Base-by-base conservation (phyloP, 2,113 vertebrate genomes). In the Pollimyrus isidori region DNA sequence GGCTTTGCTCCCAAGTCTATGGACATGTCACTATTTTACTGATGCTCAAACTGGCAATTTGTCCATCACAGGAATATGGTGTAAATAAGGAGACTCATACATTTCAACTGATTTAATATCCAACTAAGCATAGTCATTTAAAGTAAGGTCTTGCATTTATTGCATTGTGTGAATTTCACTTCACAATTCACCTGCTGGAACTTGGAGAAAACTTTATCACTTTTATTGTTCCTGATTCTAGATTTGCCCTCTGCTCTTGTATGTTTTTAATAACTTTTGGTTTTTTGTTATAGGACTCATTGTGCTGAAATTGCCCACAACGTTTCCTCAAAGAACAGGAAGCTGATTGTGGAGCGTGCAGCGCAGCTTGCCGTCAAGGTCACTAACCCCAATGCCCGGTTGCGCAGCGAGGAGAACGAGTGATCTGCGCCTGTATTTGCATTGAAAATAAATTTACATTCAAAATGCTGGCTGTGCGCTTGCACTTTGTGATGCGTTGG, bases 271-370 rank as follows among this genome's bases (percentile, higher is more conserved):
- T 26, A 85, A 39, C 7, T 23, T n/a, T 13, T 23, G 50, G 1
- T 48, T 92, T 88, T 2, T 65, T 56, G 52, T 88, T 92, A 3
- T 90, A 99, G 98, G 95, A 98, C 97, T 0, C 97, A 97, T 92
- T 99, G 98, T 7, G 98, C 98, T 3, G 98, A 99, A 93, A 99
- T 99, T 0, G 98, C 98, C 91, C 98, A 99, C 96, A 99, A 99
- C 0, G 98, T 99, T 50, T 99, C 98, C 56, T 99, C 98, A 0
- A 99, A 99, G 96, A 99, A 99, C 95, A 96, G 98, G 92, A 99
- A 99, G 94, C 53, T 97, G 53, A 99, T 99, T 0, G 98, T 99
- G 92, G 98, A 99, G 94, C 95, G 98, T 90, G 98, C 98, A 0
- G 98, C 98, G n/a, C 98, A 99, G 94, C 95, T 99, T 35, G 98